A percentile compares a stretch with the other conserved stretches of the same genome.
Conservation (phyloP, 2,888 invertebrate genomes). For the Anaspis maculata region DNA sequence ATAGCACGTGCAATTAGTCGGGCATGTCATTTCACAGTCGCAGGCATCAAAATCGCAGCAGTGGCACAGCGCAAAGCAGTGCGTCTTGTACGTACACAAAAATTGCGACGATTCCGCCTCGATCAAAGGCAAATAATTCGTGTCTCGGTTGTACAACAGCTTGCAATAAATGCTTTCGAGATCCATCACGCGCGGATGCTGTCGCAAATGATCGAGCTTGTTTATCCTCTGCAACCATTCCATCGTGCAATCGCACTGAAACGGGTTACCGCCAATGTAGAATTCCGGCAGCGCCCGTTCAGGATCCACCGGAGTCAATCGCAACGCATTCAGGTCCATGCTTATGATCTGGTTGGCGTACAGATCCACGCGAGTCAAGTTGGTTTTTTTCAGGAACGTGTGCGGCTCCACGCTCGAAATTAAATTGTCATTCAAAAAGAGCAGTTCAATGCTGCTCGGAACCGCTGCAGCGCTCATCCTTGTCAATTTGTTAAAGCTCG, state of each 20-base stretch:
- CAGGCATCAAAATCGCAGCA: slow-evolving; percentile 96
- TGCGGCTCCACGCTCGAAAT: slow-evolving; percentile 80
- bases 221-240: slow-evolving; percentile 92
- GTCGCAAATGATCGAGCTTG: slow-evolving; percentile 69
- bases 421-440: slow-evolving; percentile 84
- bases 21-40: slow-evolving; percentile 96
- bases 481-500: slow-evolving; percentile 82
- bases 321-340: slow-evolving; percentile 81
- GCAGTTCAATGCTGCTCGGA: slow-evolving; percentile 75
- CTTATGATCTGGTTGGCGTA: slow-evolving; percentile 87
- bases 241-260: slow-evolving; percentile 91
- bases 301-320: slow-evolving; percentile 70
- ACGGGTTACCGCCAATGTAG: slow-evolving; percentile 89
- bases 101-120: slow-evolving; percentile 86
- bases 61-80: slow-evolving; percentile 90
- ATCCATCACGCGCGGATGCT: slow-evolving; percentile 87
- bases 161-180: slow-evolving; percentile 84
- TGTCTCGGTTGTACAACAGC: slow-evolving; percentile 74
- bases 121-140: slow-evolving; percentile 74
- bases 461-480: slow-evolving; percentile 68
- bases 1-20: slow-evolving; percentile 88
- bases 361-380: slow-evolving; percentile 83
- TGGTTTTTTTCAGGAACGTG: slow-evolving; percentile 81
- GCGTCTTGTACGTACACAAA: slow-evolving; percentile 84
- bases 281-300: slow-evolving; percentile 76